phyloP scores from a whole-genome alignment of 2,113 vertebrate genomes.

The Damaliscus lunatus region DNA sequence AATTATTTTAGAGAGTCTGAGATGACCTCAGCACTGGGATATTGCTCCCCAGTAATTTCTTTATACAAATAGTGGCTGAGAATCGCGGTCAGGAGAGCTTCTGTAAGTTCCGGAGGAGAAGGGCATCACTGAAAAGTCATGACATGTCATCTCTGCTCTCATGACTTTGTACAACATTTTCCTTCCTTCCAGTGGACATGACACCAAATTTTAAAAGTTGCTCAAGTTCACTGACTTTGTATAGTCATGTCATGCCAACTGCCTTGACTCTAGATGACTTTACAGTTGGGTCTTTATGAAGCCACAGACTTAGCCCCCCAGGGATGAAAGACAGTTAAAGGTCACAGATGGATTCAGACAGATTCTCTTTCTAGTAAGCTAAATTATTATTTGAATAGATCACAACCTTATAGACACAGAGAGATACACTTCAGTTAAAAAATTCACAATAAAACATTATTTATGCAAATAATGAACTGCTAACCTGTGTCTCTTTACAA shows the following conservation, averaged over 20 bases:
- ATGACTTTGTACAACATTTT: accelerated
- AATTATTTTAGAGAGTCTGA: background rate
- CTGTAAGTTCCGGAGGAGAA: background rate
- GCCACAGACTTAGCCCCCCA: background rate
- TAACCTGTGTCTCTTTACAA: background rate
- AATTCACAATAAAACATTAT: background rate
- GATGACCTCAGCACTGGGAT: background rate
- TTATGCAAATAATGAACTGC: background rate
- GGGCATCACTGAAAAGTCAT: background rate
- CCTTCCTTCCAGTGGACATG: background rate
- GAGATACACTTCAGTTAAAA: background rate
- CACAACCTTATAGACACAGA: background rate
- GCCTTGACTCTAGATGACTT: background rate
- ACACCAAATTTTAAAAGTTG: background rate
- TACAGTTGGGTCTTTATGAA: background rate
- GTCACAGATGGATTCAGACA: background rate
- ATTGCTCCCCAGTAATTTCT: background rate
- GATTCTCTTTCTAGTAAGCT: background rate
- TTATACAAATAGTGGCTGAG: background rate
- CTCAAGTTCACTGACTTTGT: background rate
- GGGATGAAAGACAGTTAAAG: background rate
- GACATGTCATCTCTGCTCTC: background rate
- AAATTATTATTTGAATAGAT: background rate
- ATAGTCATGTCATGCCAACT: background rate
- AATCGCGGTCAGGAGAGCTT: background rate